Percentiles rank a stretch among this genome's conserved stretches.
Evolutionary conservation across 2,888 invertebrate genomes (phyloP).

Genomic region (Eilema griseolum): DNA sequence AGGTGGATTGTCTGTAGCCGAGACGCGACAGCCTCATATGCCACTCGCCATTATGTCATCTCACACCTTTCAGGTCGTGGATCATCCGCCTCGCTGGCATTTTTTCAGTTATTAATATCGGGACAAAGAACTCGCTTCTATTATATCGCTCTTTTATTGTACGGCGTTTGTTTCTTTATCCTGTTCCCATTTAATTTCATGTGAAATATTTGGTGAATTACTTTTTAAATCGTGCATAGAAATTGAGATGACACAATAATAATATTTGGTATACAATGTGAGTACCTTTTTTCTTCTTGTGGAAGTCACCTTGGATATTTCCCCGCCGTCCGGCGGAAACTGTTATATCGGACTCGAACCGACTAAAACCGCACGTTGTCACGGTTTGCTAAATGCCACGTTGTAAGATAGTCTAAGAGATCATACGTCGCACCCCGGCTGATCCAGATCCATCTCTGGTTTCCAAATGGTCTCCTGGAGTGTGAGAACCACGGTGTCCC

Average conservation of each 20-base stretch:
- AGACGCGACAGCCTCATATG: constrained; percentile 48
- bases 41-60: constrained; percentile 60
- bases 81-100: constrained; percentile 51
- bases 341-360: too few species aligned
- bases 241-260: neutral
- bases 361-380: too few species aligned
- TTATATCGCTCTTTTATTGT: constrained; percentile 11
- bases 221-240: constrained; percentile 1
- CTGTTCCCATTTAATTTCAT: neutral
- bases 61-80: constrained; percentile 58
- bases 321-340: too few species aligned
- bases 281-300: too few species aligned
- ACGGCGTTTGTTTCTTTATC: neutral
- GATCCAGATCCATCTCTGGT: too few species aligned
- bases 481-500: too few species aligned
- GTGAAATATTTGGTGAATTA: neutral
- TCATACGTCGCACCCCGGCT: too few species aligned
- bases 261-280: neutral
- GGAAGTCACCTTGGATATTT: too few species aligned
- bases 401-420: too few species aligned
- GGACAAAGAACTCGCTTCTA: constrained; percentile 30
- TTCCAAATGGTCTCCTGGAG: too few species aligned
- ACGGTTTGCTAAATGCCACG: too few species aligned
- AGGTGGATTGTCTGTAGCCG: constrained; percentile 63
- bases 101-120: constrained; percentile 51